A percentile compares a stretch with the other conserved stretches of the same genome.
Conservation (phyloP, 2,797 vertebrate genomes). For the Peromyscus attwateri region DNA sequence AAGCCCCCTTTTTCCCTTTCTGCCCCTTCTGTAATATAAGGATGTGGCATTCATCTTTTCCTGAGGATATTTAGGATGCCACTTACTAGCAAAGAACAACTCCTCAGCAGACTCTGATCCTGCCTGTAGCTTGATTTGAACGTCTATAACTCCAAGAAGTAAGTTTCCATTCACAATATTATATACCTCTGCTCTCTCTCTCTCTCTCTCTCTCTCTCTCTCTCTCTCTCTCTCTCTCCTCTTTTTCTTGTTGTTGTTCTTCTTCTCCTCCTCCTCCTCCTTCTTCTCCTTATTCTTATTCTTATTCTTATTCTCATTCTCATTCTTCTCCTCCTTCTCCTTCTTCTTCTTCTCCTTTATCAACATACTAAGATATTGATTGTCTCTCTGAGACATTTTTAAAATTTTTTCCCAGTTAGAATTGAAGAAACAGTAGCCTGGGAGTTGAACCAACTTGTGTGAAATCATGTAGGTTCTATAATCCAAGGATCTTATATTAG, state of each 20-base stretch:
- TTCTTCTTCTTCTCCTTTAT: neutral
- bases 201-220: no score
- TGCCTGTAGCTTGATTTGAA: neutral
- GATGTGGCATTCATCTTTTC: neutral
- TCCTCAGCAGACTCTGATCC: neutral
- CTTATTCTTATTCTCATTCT: neutral
- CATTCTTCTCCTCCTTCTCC: neutral
- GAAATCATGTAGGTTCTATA: neutral
- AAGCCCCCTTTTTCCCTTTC: neutral
- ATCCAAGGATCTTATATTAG: neutral
- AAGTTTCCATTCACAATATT: neutral
- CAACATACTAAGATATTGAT: neutral
- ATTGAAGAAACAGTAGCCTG: neutral
- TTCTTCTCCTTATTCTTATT: neutral
- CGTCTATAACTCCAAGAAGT: neutral
- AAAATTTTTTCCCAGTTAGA: neutral
- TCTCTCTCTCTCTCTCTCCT: no score
- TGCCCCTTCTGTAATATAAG: neutral
- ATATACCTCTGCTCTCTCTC: neutral
- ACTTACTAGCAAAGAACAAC: neutral
- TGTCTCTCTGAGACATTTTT: neutral
- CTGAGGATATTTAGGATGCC: neutral
- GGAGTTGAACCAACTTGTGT: neutral
- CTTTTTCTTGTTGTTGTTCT: no score
- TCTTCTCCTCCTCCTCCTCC: no score